Base-by-base conservation (phyloP, 2,113 vertebrate genomes). In the Trogon surrucura region DNA sequence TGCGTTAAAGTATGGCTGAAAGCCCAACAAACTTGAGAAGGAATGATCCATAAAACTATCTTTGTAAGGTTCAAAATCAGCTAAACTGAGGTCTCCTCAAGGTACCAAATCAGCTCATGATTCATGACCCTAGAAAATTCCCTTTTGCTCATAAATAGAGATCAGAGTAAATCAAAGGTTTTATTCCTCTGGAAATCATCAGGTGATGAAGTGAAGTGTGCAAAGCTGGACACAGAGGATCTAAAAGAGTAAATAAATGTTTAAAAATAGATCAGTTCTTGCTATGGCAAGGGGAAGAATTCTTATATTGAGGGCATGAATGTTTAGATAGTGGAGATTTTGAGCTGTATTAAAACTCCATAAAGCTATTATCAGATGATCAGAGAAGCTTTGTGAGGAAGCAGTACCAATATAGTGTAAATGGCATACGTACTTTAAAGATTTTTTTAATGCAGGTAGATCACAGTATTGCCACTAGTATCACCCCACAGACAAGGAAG, bases 181-280 rank as follows among this genome's bases (percentile, higher is more conserved):
- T 92, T 88, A 86, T 86, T 95, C 12, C 51, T 81, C 65, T 93
- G 73, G 61, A 94, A 93, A 57, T 79, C 48, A 91, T 87, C 53
- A 79, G 69, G 61, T 91, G 57, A 86, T 92, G 58, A 96, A 87
- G 44, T 72, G 65, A 90, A 84, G 44, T 73, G 32, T 84, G 30
- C 81, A 91, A 86, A 91, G 34, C 44, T 89, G 86, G 83, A 86
- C 69, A 65, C 45, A 26, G 6, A 75, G 4, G 8, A 67, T 60
- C 65, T 81, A 44, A 50, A 81, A 81, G 34, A 84, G 70, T 89
- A 96, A 93, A 92, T 60, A 73, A 29, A 38, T 74, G 23, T 72
- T 74, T 92, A 75, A 84, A 95, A 95, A 89, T 91, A 91, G 77
- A 57, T 81, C 51, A 11, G 34, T 80, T 92, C 44, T 47, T 86